phyloP scores from a whole-genome alignment of 2,797 vertebrate species.

The Propithecus perrieri region DNA sequence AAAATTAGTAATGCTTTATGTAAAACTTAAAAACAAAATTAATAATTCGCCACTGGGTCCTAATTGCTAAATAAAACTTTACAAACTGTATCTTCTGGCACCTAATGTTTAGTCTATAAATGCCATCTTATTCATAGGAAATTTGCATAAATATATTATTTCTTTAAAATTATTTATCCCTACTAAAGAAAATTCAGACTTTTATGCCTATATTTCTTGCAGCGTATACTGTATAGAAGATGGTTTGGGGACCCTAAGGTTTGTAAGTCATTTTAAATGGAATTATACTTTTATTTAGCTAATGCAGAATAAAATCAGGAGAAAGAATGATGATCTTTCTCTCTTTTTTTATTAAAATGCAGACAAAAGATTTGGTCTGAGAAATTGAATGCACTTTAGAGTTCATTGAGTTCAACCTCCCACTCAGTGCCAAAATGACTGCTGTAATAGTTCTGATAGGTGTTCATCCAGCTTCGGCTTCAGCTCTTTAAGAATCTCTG shows the following conservation, averaged over 20 bases:
- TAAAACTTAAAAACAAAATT: neutral
- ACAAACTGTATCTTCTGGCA: neutral
- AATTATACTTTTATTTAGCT: neutral
- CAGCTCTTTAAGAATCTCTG: neutral
- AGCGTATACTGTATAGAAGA: neutral
- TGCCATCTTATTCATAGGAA: neutral
- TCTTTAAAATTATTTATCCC: neutral
- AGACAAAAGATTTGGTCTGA: neutral
- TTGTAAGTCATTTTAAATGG: constrained; percentile 21
- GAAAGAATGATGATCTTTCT: neutral
- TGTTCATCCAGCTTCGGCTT: neutral
- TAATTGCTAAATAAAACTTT: neutral
- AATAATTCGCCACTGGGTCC: neutral
- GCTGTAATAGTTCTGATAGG: neutral
- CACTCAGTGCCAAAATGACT: neutral
- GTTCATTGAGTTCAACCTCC: neutral
- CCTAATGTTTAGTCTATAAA: neutral
- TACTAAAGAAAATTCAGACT: neutral
- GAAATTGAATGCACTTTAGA: neutral
- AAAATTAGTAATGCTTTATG: neutral
- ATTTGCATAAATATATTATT: neutral
- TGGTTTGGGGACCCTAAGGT: neutral
- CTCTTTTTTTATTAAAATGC: neutral
- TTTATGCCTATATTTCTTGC: neutral
- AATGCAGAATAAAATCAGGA: neutral